These are phyloP conservation scores for Barnardius zonarius DNA, from an alignment of 2,113 vertebrate genomes.

Conservation along the genomic window DNA sequence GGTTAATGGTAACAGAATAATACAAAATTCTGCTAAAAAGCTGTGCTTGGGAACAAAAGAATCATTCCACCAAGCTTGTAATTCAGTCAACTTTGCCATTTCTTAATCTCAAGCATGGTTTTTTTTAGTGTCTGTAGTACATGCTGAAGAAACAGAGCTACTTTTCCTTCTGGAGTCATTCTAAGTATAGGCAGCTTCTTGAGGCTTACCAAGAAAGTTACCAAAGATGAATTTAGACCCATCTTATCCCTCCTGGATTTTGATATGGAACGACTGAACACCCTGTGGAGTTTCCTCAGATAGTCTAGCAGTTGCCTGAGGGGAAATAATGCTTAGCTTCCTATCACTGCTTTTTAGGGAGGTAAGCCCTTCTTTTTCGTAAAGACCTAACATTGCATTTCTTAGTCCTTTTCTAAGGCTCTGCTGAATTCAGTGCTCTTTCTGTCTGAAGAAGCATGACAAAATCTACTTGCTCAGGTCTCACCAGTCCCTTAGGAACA, in stretches of 20 bases:
- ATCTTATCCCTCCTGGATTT: not conserved
- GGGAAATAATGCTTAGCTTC: not conserved
- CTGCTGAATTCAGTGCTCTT: not conserved
- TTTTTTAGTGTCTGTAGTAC: not conserved
- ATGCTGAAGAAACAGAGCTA: not conserved
- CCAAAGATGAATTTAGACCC: not conserved
- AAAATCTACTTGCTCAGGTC: not conserved
- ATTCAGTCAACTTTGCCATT: not conserved
- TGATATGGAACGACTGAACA: not conserved
- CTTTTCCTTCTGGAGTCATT: not conserved
- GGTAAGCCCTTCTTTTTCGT: not conserved
- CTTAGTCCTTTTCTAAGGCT: not conserved
- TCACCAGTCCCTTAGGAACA: not conserved
- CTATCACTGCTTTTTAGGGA: not conserved
- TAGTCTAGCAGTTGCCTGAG: not conserved
- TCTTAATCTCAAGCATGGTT: rapidly evolving
- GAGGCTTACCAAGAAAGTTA: not conserved
- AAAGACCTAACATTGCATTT: not conserved
- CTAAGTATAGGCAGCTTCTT: not conserved
- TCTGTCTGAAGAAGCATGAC: not conserved
- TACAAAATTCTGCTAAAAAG: not conserved
- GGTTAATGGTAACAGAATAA: not conserved
- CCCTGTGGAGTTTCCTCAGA: not conserved
- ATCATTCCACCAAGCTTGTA: not conserved
- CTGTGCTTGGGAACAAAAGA: not conserved